These are phyloP conservation scores for Tribolium freemani DNA, from an alignment of 2,888 invertebrate species.

Conservation along the genomic window DNA sequence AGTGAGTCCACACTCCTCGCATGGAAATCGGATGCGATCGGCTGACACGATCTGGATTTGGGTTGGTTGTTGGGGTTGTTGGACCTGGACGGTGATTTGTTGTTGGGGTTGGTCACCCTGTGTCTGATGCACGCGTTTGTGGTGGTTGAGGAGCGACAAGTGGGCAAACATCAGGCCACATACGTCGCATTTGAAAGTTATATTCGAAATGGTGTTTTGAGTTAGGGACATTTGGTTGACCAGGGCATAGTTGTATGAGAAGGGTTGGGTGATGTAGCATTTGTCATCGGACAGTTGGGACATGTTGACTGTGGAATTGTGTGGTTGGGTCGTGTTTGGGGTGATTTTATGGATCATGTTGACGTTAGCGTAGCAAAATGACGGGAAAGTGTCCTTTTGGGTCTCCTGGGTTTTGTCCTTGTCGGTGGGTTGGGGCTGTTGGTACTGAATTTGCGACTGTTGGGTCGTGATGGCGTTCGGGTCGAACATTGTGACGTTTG, in stretches of 20 bases:
- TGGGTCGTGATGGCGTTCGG: constrained; percentile 68
- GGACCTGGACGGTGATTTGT: constrained; percentile 65
- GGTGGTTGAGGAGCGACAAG: constrained; percentile 85
- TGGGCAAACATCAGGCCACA: constrained; percentile 90
- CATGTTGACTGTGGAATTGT: constrained; percentile 75
- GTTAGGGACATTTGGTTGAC: constrained; percentile 88
- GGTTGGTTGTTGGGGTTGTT: constrained; percentile 66
- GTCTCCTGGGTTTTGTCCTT: constrained; percentile 62
- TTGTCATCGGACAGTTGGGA: constrained; percentile 80
- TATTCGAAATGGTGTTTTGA: constrained; percentile 83
- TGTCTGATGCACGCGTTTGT: constrained; percentile 84
- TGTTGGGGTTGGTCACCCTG: constrained; percentile 70
- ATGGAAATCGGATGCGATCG: constrained; percentile 68
- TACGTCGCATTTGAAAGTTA: constrained; percentile 90
- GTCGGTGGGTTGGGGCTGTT: constrained; percentile 59
- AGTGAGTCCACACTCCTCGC: constrained; percentile 67
- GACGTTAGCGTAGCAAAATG: constrained; percentile 79
- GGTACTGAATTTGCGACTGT: constrained; percentile 66
- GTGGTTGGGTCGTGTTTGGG: constrained; percentile 59
- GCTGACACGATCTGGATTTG: constrained; percentile 75
- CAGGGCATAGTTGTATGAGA: constrained; percentile 86
- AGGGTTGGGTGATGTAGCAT: constrained; percentile 83
- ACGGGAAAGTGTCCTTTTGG: constrained; percentile 73
- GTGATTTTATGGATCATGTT: constrained; percentile 79
- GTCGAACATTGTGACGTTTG: constrained; percentile 64